Evolutionary conservation across 1,140 invertebrate genomes (phyloP).

Genomic region (Archivesica marissinica): DNA sequence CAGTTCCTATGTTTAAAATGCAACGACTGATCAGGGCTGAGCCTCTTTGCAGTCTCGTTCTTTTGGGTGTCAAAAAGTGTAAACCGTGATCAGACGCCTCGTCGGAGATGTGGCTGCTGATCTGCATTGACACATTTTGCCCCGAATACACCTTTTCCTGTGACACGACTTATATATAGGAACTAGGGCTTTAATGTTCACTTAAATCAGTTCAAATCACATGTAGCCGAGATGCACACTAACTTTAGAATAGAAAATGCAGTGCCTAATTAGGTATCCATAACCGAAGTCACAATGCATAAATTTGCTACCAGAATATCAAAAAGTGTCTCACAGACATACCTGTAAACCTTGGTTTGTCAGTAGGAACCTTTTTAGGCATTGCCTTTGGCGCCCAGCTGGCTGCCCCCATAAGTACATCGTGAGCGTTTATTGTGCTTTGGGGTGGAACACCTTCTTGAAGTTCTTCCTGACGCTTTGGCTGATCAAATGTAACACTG

Average conservation of each 20-base stretch:
- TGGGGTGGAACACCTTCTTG: conserved; percentile 20
- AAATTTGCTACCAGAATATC: not conserved
- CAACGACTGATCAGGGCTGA: too few species aligned
- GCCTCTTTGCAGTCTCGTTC: too few species aligned
- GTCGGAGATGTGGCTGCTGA: too few species aligned
- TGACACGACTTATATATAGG: not conserved
- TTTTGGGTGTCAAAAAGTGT: too few species aligned
- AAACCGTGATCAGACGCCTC: too few species aligned
- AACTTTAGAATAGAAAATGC: not conserved
- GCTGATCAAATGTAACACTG: not conserved
- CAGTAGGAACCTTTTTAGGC: not conserved
- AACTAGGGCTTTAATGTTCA: not conserved
- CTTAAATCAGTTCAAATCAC: not conserved
- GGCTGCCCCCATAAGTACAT: not conserved
- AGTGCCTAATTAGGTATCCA: not conserved
- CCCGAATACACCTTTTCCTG: too few species aligned
- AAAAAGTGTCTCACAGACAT: not conserved
- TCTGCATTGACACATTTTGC: too few species aligned
- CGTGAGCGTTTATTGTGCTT: conserved; percentile 1
- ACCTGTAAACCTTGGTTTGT: conserved; percentile 42
- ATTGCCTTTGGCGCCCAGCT: not conserved
- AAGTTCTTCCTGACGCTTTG: not conserved
- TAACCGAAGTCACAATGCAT: not conserved
- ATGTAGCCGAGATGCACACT: not conserved
- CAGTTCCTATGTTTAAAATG: too few species aligned